Percentiles rank a stretch among this genome's conserved stretches.
Conservation (phyloP, 2,797 vertebrate genomes). For the Pseudotriccus pelzelni region DNA sequence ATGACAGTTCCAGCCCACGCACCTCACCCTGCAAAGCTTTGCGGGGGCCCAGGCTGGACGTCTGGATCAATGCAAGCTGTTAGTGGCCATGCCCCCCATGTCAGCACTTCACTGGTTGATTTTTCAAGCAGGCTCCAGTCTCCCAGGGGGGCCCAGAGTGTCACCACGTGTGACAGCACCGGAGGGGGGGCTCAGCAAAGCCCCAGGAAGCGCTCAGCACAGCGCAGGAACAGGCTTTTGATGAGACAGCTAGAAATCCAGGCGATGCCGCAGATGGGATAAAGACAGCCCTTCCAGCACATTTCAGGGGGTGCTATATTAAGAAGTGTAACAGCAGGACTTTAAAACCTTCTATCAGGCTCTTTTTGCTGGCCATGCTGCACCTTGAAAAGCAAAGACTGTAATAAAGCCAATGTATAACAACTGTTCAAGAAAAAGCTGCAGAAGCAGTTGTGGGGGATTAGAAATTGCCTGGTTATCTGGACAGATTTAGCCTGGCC, state of each 20-base stretch:
- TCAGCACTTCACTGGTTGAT: neutral
- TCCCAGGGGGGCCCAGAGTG: neutral
- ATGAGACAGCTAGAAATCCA: constrained; percentile 21
- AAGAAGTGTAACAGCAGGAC: constrained; percentile 18
- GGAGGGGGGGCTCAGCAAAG: neutral
- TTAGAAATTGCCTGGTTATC: neutral
- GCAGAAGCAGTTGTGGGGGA: neutral
- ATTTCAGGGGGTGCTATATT: constrained; percentile 14
- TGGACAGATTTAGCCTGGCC: neutral
- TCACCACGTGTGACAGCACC: neutral
- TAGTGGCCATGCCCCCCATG: rapidly evolving
- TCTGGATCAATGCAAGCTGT: neutral
- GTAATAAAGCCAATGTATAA: neutral
- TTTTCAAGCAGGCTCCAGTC: neutral
- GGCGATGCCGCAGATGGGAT: neutral
- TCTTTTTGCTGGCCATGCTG: neutral
- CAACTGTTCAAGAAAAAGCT: neutral
- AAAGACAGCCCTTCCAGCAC: constrained; percentile 14
- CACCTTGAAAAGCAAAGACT: constrained; percentile 19
- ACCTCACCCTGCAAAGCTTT: neutral
- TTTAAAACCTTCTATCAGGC: neutral
- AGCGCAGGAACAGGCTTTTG: neutral
- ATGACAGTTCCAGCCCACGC: neutral
- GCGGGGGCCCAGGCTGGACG: rapidly evolving
- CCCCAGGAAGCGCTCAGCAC: neutral